Percentiles rank a stretch among this genome's conserved stretches.
These are phyloP conservation scores for Carabus problematicus DNA, from an alignment of 2,888 invertebrate genomes.

Conservation along the genomic window DNA sequence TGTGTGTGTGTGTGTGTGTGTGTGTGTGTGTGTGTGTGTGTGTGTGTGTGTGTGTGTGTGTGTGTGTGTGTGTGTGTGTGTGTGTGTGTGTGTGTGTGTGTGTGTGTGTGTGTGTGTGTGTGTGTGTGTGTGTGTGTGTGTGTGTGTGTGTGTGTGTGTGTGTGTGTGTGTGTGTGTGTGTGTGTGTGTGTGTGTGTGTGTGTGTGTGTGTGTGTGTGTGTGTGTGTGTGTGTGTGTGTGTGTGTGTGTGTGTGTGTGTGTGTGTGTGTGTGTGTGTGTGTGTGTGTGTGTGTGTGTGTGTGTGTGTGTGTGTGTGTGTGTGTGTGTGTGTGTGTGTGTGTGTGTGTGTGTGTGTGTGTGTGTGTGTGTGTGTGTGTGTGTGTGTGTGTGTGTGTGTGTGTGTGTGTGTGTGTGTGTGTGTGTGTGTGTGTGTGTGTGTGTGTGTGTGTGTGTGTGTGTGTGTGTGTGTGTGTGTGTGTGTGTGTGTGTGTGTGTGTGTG, in stretches of 20 bases:
- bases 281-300: conserved; percentile 9
- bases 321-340: conserved; percentile 9
- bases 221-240: conserved; percentile 9
- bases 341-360: conserved; percentile 9
- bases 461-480: conserved; percentile 9
- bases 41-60: conserved; percentile 9
- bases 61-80: conserved; percentile 8
- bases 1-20: conserved; percentile 8
- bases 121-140: conserved; percentile 8
- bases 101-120: conserved; percentile 9
- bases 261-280: conserved; percentile 9
- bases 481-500: conserved; percentile 8
- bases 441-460: conserved; percentile 9
- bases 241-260: conserved; percentile 8
- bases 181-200: conserved; percentile 8
- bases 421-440: conserved; percentile 8
- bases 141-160: conserved; percentile 9
- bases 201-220: conserved; percentile 9
- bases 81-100: conserved; percentile 9
- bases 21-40: conserved; percentile 9
- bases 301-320: conserved; percentile 8
- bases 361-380: conserved; percentile 8
- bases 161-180: conserved; percentile 9
- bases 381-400: conserved; percentile 9
- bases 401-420: conserved; percentile 9